A percentile compares a stretch with the other conserved stretches of the same genome.
Conservation (phyloP, 2,113 vertebrate species). For the Pelecanoides urinatrix region DNA sequence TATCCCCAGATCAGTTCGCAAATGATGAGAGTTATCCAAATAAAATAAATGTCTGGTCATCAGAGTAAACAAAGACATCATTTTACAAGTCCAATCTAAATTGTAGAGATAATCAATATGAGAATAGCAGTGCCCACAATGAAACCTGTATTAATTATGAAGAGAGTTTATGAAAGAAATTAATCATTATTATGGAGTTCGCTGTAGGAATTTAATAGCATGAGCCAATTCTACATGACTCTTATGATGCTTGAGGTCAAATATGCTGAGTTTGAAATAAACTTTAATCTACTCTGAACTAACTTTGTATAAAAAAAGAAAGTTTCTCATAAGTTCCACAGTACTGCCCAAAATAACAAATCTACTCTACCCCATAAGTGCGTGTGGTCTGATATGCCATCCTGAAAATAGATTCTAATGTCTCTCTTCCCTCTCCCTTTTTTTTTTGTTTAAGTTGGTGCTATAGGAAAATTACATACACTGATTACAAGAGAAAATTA, state of each 20-base stretch:
- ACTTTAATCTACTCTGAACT: slow-evolving; percentile 61
- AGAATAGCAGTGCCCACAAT: slow-evolving; percentile 69
- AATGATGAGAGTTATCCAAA: slow-evolving; percentile 49
- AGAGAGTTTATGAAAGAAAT: slow-evolving; percentile 73
- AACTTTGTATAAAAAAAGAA: slow-evolving; percentile 68
- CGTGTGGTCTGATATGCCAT: slow-evolving; percentile 54
- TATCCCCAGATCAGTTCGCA: slow-evolving; percentile 42
- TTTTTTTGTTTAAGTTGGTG: not conserved
- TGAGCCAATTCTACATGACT: slow-evolving; percentile 55
- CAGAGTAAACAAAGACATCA: slow-evolving; percentile 69
- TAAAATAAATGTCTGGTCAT: slow-evolving; percentile 66
- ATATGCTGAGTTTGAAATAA: slow-evolving; percentile 70
- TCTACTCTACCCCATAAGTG: slow-evolving; percentile 10
- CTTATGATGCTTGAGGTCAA: slow-evolving; percentile 65
- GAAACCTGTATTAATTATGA: slow-evolving; percentile 75
- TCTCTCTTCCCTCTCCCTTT: not conserved
- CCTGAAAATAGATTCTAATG: slow-evolving; percentile 39
- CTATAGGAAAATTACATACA: slow-evolving; percentile 5
- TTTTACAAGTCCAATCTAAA: slow-evolving; percentile 66
- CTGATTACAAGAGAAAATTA: not conserved
- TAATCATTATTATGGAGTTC: slow-evolving; percentile 68
- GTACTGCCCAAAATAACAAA: slow-evolving; percentile 67
- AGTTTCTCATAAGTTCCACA: slow-evolving; percentile 57
- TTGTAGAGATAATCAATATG: slow-evolving; percentile 70
- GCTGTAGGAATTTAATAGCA: slow-evolving; percentile 69